A percentile compares a stretch with the other conserved stretches of the same genome.
phyloP scores from a whole-genome alignment of 1,140 invertebrate species.

The Apolygus lucorum region DNA sequence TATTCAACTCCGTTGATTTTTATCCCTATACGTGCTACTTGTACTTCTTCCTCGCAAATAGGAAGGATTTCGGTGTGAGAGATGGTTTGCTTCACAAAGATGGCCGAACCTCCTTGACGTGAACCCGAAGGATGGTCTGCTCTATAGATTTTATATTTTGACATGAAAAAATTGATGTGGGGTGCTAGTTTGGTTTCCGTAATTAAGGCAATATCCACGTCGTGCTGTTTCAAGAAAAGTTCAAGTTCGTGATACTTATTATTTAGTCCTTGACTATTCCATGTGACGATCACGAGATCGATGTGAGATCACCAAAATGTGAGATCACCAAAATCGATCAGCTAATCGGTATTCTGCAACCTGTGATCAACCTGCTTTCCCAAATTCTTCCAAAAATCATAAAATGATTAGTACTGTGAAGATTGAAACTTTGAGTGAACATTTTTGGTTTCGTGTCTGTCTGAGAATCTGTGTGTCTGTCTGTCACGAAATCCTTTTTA shows the following conservation, averaged over 20 bases:
- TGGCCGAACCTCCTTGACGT: not conserved
- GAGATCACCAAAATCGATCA: too few species aligned
- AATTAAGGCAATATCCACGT: not conserved
- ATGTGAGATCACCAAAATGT: too few species aligned
- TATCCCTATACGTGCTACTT: not conserved
- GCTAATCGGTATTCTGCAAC: too few species aligned
- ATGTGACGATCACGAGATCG: constrained; percentile 4
- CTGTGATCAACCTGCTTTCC: too few species aligned
- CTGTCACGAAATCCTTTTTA: too few species aligned
- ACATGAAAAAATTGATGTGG: constrained; percentile 4
- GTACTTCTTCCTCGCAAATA: not conserved
- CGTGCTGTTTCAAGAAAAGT: not conserved
- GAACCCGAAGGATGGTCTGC: constrained; percentile 2
- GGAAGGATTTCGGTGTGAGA: not conserved
- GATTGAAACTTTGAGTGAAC: too few species aligned
- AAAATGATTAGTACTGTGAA: too few species aligned
- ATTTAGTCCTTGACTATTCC: constrained; percentile 8
- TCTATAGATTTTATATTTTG: constrained; percentile 6
- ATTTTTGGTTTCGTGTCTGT: too few species aligned
- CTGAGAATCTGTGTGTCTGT: too few species aligned
- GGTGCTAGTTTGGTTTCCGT: too few species aligned
- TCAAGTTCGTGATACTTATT: constrained; percentile 8
- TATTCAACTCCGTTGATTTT: not conserved
- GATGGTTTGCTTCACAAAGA: not conserved
- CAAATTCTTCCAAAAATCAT: too few species aligned